phyloP scores from a whole-genome alignment of 2,888 invertebrate species.

The Ophraella communa region DNA sequence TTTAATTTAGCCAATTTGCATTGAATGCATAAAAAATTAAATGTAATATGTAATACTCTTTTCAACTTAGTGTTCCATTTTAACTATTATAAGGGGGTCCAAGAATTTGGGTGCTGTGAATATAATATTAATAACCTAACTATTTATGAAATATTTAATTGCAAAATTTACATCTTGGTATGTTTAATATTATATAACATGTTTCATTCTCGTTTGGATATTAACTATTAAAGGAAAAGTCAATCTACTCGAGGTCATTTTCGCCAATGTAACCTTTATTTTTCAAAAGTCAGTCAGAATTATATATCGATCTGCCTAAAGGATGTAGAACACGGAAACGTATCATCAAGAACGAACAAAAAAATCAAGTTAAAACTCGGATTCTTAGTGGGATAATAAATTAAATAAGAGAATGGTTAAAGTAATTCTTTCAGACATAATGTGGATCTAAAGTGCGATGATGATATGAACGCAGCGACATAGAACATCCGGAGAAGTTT shows the following conservation, averaged over 20 bases:
- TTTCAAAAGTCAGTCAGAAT: not conserved
- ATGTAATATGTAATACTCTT: no score
- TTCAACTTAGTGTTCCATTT: no score
- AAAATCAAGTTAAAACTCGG: no score
- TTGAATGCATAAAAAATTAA: no score
- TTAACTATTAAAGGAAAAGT: not conserved
- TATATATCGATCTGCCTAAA: not conserved
- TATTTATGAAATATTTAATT: no score
- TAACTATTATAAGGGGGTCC: no score
- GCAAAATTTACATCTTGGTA: no score
- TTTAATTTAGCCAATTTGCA: no score
- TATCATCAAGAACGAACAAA: not conserved
- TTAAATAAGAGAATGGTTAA: constrained; percentile 18
- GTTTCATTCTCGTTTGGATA: no score
- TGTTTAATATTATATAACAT: no score
- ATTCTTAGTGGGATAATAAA: constrained; percentile 17
- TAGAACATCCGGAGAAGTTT: constrained; percentile 1
- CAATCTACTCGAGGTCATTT: not conserved
- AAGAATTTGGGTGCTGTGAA: no score
- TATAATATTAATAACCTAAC: no score
- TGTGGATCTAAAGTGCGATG: constrained; percentile 19
- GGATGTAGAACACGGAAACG: not conserved
- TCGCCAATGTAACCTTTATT: not conserved
- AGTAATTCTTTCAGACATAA: constrained; percentile 20
- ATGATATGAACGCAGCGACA: not conserved